Evolutionary conservation across 2,888 invertebrate species (phyloP).

Genomic region (Pseudococcus jackbeardsleyi): DNA sequence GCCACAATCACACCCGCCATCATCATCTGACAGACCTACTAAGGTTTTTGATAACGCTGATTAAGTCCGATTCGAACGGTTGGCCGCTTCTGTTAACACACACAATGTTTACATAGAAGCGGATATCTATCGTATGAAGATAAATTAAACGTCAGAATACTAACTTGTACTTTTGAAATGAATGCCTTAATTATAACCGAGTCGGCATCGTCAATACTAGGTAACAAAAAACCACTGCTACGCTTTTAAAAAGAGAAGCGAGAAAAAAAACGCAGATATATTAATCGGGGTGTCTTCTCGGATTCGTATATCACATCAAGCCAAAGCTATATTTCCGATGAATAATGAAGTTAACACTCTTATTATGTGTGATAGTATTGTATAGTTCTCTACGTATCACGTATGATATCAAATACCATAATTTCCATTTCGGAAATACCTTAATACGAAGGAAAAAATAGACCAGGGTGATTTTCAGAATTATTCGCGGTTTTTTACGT

Average conservation of each 20-base stretch:
- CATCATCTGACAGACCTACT: background rate
- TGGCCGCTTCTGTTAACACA: constrained; percentile 53
- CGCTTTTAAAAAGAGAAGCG: background rate
- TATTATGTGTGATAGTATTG: background rate
- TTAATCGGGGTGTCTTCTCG: constrained; percentile 57
- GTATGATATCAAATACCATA: background rate
- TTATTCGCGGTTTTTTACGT: too few species aligned
- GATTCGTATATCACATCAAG: background rate
- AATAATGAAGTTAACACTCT: constrained; percentile 55
- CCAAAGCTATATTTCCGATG: constrained; percentile 22
- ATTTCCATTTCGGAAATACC: background rate
- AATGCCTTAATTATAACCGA: constrained; percentile 62
- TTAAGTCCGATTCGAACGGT: constrained; percentile 48
- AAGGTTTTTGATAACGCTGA: constrained; percentile 55
- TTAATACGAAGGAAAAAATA: background rate
- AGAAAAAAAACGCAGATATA: constrained; percentile 46
- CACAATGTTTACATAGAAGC: constrained; percentile 63
- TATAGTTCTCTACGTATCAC: background rate
- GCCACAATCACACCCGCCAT: background rate
- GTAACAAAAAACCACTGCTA: constrained; percentile 18
- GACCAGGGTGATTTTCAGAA: background rate
- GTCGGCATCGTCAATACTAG: constrained; percentile 46
- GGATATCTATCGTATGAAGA: constrained; percentile 61
- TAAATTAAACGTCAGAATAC: constrained; percentile 63
- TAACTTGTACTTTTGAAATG: constrained; percentile 61